These are phyloP conservation scores for Sterna hirundo DNA, from an alignment of 2,113 vertebrate species.

Conservation along the genomic window DNA sequence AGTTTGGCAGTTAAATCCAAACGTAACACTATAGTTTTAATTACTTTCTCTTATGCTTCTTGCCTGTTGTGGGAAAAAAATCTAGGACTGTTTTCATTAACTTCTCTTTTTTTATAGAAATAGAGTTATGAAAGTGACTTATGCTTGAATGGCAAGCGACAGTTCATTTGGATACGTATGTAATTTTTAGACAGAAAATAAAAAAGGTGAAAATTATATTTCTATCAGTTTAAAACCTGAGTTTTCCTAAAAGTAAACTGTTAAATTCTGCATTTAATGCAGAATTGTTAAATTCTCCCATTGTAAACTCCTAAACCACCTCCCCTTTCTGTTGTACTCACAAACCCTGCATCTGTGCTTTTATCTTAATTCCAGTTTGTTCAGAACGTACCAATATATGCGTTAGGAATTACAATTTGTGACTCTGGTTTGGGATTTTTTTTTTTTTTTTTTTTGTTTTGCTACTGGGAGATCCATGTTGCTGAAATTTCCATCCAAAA, in stretches of 20 bases:
- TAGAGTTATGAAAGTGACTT: background rate
- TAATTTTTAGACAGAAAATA: background rate
- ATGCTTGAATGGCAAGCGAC: background rate
- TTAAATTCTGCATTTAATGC: background rate
- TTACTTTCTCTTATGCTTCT: background rate
- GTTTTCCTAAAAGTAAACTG: background rate
- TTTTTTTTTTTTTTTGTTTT: background rate
- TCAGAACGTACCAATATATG: background rate
- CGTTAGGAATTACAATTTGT: background rate
- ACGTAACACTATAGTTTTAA: background rate
- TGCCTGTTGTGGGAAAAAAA: background rate
- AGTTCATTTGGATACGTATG: background rate
- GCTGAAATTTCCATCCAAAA: background rate
- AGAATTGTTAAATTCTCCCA: too few relatives aligned
- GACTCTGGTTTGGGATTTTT: background rate
- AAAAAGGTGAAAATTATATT: background rate
- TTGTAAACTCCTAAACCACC: background rate
- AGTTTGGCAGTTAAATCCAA: background rate
- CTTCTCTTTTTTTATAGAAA: background rate
- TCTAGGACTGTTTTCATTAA: background rate
- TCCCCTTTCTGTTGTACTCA: background rate
- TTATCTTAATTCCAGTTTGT: background rate
- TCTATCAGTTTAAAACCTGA: background rate
- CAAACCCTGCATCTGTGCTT: background rate
- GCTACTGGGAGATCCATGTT: background rate